phyloP scores from a whole-genome alignment of 2,113 vertebrate genomes.

The Xenopus tropicalis region DNA sequence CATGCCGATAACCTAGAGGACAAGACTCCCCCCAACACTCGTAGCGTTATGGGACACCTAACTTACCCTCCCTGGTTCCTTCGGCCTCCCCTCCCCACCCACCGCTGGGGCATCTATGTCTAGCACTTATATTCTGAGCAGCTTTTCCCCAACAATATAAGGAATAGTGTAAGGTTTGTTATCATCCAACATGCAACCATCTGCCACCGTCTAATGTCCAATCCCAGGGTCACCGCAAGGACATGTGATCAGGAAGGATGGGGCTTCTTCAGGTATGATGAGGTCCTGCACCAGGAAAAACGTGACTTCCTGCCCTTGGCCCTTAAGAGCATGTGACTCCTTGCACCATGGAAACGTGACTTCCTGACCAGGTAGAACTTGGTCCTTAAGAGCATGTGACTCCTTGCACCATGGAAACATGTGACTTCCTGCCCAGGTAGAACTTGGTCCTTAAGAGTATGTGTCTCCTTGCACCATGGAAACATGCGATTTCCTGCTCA shows the following conservation, averaged over 20 bases:
- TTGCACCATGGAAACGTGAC: neutral
- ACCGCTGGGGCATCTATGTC: neutral
- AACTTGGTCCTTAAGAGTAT: neutral
- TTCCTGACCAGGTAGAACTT: neutral
- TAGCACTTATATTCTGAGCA: conserved; percentile 12
- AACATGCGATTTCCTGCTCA: neutral
- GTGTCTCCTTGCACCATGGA: neutral
- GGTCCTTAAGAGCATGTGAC: neutral
- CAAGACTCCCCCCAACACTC: neutral
- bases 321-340: neutral
- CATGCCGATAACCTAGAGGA: conserved; percentile 33
- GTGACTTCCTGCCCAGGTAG: neutral
- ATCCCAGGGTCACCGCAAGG: conserved; percentile 3
- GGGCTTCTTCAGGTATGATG: neutral
- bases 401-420: neutral
- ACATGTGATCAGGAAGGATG: neutral
- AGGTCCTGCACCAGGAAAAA: conserved; percentile 1
- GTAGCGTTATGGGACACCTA: neutral
- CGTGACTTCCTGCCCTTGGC: neutral
- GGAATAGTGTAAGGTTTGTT: neutral
- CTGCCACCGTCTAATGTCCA: neutral
- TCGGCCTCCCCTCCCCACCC: neutral
- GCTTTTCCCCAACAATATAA: neutral
- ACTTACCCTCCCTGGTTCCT: neutral
- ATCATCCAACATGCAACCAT: neutral